A percentile compares a stretch with the other conserved stretches of the same genome.
These are phyloP conservation scores for Trematomus bernacchii DNA, from an alignment of 2,797 vertebrate genomes.

Conservation along the genomic window DNA sequence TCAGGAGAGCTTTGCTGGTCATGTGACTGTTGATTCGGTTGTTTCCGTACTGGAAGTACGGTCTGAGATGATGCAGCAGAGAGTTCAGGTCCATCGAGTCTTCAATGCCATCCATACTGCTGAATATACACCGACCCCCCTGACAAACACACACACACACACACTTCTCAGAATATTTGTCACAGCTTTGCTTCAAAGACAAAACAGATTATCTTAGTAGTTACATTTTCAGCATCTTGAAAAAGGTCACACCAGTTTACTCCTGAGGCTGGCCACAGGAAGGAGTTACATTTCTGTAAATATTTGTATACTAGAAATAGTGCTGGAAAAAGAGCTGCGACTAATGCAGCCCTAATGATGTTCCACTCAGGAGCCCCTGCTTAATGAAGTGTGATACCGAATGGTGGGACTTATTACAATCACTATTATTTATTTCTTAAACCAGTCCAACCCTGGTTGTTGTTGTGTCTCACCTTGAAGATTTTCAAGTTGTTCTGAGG, in stretches of 20 bases:
- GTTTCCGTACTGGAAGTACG: constrained; percentile 92
- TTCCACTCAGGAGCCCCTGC: too few relatives aligned
- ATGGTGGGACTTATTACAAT: too few relatives aligned
- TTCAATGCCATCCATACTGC: constrained; percentile 91
- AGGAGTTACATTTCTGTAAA: too few relatives aligned
- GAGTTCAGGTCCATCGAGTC: constrained; percentile 88
- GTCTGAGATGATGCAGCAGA: constrained; percentile 91
- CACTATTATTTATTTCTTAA: too few relatives aligned
- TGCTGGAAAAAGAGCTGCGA: too few relatives aligned
- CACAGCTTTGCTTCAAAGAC: neutral
- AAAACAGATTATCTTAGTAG: neutral
- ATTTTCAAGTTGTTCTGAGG: constrained; percentile 99
- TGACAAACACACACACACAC: constrained; percentile 65
- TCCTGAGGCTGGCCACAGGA: too few relatives aligned
- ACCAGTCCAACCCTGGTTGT: too few relatives aligned
- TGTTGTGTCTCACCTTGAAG: constrained; percentile 91
- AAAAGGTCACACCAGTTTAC: too few relatives aligned
- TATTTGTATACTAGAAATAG: too few relatives aligned
- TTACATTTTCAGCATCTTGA: neutral
- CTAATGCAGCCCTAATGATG: too few relatives aligned
- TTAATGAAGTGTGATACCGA: too few relatives aligned
- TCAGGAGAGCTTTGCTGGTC: constrained; percentile 88
- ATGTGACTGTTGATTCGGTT: constrained; percentile 88
- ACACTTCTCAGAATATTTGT: neutral
- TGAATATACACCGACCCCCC: constrained; percentile 96